Base-by-base conservation (phyloP, 2,888 invertebrate genomes). In the Junonia oenone region DNA sequence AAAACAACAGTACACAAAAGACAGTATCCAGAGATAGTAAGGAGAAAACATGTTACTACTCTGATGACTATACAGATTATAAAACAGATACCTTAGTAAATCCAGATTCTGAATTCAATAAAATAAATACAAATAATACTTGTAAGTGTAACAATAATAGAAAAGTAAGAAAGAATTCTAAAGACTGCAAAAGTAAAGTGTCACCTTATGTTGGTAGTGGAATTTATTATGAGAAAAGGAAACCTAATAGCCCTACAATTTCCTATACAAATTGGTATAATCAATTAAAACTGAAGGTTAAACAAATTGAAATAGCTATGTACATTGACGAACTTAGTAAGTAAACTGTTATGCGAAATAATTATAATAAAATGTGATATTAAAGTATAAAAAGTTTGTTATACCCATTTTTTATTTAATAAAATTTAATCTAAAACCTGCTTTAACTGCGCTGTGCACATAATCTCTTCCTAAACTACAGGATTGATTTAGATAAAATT, bases 301-400 rank as follows among this genome's bases (percentile, higher is more conserved):
- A 74, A 61, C 73, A 76, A 63, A 68, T 89, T 49, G 82, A 83
- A 71, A 64, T 73, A 56, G 61, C 70, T 29, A 33, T 80, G 9
- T 89, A 86, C 58, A 69, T 84, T 45, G 68, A 83, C 55, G 84
- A 84, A 68, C 61, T 89, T 55, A 72, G 71, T 40, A 73, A 68
- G 43, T 45, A 19, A 19, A 11, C 15, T 19, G 15, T 40, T 19
- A 17, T 13, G 9, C 14, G 9, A 14, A 15, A 37, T 8, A 8
- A 2, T 15, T 17, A 17, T 37, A 8, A 37, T 15, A n/a, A n/a
- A n/a, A n/a, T n/a, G n/a, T n/a, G n/a, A n/a, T 9, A 38, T 9
- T 14, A 17, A 17, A 17, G 3, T 35, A 8, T 38, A 8, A 8
- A n/a, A n/a, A n/a, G n/a, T n/a, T n/a, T n/a, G n/a, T n/a, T n/a